Base-by-base conservation (phyloP, 2,888 invertebrate species). In the Hyposoter didymator region DNA sequence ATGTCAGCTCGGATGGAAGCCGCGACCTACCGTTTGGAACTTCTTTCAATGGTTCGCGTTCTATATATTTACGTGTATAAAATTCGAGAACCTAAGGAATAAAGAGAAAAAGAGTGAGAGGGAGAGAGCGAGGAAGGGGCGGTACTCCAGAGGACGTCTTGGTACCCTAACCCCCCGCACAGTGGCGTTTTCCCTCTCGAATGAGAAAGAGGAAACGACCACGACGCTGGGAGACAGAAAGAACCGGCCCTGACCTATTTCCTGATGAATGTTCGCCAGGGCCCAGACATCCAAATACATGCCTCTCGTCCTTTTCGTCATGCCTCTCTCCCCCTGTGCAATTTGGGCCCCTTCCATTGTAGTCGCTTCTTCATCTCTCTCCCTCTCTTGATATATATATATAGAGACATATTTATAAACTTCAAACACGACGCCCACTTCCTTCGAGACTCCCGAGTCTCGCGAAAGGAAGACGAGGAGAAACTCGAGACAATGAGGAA, bases 221-320 rank as follows among this genome's bases (percentile, higher is more conserved):
- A 55, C 67, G 72, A 80, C 78, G 69, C 64, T 67, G 73, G 69
- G 76, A 82, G 81, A 82, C 78, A 66, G 82, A 84, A 70, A 73
- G 74, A 70, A 79, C 59, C 88, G 90, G 86, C 91, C 91, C 88
- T 91, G 91, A 91, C 91, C 91, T 85, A 91, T 91, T 91, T 91
- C 80, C 78, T 74, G 73, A 83, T 88, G 88, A 90, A 90, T 89
- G 88, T 78, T 76, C 72, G 62, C 73, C 86, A 43, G 52, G 55
- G 82, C 72, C 74, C 82, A 85, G 85, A 80, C 88, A 79, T 84
- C 86, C 75, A 69, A 87, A 82, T 45, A 55, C 59, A 66, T 69
- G 52, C 35, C 66, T 35, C 59, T 75, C 69, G 55, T 78, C 78
- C 39, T 59, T 52, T 32, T 79, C 88, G 81, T 76, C 67, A 67